phyloP scores from a whole-genome alignment of 2,797 vertebrate species.

The Peromyscus aztecus region DNA sequence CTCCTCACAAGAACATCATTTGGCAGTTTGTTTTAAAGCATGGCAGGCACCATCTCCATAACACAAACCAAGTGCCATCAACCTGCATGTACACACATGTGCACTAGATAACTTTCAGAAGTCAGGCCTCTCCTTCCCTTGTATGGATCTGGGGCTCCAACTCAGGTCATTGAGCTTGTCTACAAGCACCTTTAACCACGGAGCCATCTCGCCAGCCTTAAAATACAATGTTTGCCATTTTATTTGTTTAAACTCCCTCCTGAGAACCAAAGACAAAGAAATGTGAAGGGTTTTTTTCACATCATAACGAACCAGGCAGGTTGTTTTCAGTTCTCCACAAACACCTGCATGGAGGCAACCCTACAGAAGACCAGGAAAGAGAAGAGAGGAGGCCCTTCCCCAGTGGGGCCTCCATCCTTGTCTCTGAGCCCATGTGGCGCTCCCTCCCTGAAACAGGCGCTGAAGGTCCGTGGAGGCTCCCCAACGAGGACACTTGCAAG shows the following conservation, averaged over 20 bases:
- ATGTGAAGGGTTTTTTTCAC: background rate
- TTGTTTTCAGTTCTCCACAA: background rate
- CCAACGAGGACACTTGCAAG: background rate
- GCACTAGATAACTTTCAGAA: background rate
- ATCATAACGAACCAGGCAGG: background rate
- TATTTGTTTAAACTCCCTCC: background rate
- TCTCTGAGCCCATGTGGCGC: background rate
- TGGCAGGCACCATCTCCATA: background rate
- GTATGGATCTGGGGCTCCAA: background rate
- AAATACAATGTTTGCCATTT: background rate
- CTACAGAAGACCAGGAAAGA: background rate
- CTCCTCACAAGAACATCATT: background rate
- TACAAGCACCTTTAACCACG: background rate
- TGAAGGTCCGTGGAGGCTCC: background rate
- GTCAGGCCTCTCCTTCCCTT: background rate
- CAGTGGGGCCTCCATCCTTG: rapidly evolving
- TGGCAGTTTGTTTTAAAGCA: background rate
- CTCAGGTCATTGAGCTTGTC: background rate
- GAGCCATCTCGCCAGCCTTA: background rate
- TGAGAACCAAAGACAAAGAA: background rate
- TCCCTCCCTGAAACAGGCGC: background rate
- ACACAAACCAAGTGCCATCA: background rate
- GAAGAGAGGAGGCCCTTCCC: background rate
- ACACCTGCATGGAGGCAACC: background rate
- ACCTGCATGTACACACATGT: background rate